Conservation (phyloP, 2,888 invertebrate species). For the Girardia tigrina region DNA sequence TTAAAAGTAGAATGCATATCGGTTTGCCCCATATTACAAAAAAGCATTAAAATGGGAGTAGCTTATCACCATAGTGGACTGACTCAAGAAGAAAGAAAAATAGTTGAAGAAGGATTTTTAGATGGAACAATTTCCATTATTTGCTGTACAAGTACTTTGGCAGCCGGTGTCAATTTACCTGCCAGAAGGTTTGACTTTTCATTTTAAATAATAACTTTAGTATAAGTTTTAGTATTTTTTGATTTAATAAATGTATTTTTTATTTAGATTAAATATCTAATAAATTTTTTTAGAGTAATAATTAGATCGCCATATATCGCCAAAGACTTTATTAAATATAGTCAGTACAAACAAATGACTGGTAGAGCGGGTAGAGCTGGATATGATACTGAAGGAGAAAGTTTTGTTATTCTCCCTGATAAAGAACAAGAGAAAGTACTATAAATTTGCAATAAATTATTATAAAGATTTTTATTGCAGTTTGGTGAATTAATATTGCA, state of each 20-base stretch:
- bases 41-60: conserved; percentile 62
- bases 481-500: not conserved
- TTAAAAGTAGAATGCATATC: not conserved
- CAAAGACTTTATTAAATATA: conserved; percentile 60
- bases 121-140: conserved; percentile 71
- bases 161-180: conserved; percentile 92
- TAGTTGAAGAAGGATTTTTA: conserved; percentile 66
- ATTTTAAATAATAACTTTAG: too few relatives aligned
- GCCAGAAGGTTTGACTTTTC: too few relatives aligned
- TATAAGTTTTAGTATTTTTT: too few relatives aligned
- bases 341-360: conserved; percentile 82
- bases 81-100: conserved; percentile 67
- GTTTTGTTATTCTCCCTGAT: conserved; percentile 64
- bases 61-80: conserved; percentile 79
- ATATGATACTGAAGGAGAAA: conserved; percentile 67
- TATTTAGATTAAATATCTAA: too few relatives aligned
- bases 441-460: too few relatives aligned
- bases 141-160: conserved; percentile 85
- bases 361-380: conserved; percentile 85
- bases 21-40: conserved; percentile 37
- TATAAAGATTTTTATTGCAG: too few relatives aligned
- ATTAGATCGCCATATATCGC: conserved; percentile 72
- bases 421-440: conserved; percentile 54
- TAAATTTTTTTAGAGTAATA: too few relatives aligned
- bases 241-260: too few relatives aligned